phyloP scores from a whole-genome alignment of 2,888 invertebrate species.

The Bellardia bayeri region DNA sequence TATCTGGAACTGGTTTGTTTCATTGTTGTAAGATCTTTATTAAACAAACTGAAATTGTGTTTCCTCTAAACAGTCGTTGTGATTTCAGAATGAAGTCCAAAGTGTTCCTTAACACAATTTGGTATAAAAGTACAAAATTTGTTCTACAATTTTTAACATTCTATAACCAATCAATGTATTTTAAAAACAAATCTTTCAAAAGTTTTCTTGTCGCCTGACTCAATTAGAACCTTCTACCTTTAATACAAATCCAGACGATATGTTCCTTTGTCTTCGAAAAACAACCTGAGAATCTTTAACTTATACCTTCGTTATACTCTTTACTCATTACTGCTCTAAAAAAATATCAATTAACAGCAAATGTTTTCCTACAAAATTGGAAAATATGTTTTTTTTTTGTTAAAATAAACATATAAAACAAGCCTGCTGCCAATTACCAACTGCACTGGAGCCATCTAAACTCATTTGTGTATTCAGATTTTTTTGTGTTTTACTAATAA shows the following conservation, averaged over 20 bases:
- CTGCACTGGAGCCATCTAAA: constrained; percentile 6
- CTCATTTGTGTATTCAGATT: constrained; percentile 8
- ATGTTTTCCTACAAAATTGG: not conserved
- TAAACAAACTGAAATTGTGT: too few species aligned
- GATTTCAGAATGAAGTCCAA: too few species aligned
- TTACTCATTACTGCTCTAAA: not conserved
- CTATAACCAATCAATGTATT: too few species aligned
- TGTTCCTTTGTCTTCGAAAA: not conserved
- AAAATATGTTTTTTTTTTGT: not conserved
- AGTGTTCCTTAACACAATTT: too few species aligned
- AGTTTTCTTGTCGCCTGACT: not conserved
- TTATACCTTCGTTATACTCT: not conserved
- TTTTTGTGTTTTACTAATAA: not conserved
- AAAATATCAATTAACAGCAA: constrained; percentile 5
- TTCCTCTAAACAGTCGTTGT: too few species aligned
- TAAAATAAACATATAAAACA: not conserved
- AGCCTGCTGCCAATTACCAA: not conserved
- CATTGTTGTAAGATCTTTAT: too few species aligned
- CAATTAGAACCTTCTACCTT: not conserved
- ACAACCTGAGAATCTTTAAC: not conserved
- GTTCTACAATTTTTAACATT: too few species aligned
- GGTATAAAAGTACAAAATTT: too few species aligned
- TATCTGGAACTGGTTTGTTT: too few species aligned
- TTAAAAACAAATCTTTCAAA: too few species aligned
- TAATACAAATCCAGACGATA: not conserved